Percentiles rank a stretch among this genome's conserved stretches.
Evolutionary conservation across 1,140 invertebrate species (phyloP).

Genomic region (Melipona quadrifasciata): DNA sequence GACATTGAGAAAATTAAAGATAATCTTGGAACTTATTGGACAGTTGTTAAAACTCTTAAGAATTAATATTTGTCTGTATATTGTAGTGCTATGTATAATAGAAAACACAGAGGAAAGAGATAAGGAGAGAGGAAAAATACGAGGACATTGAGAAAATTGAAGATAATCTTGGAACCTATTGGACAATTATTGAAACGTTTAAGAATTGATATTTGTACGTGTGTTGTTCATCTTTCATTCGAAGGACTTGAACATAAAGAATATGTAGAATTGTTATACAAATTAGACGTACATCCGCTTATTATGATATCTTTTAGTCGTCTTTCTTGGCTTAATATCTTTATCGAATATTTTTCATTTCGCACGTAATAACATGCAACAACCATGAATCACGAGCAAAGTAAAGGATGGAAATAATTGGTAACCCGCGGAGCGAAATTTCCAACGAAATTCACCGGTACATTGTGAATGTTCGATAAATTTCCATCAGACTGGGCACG

Average conservation of each 20-base stretch:
- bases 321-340: not conserved
- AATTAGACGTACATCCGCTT: no score
- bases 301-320: not conserved
- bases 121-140: slow-evolving; percentile 6
- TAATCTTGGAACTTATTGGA: no score
- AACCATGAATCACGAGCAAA: not conserved
- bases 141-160: not conserved
- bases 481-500: not conserved
- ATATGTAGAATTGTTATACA: no score
- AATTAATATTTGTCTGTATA: no score
- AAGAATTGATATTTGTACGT: not conserved
- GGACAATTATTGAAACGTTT: not conserved
- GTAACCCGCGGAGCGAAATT: not conserved
- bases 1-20: no score
- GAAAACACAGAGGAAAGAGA: not conserved
- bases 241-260: no score
- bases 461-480: slow-evolving; percentile 7
- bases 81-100: no score
- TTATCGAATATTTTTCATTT: not conserved
- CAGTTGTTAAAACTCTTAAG: no score
- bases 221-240: no score
- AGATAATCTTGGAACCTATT: not conserved
- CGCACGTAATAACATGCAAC: not conserved
- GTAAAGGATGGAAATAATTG: slow-evolving; percentile 16
- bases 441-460: not conserved